Evolutionary conservation across 64 coral and sea anemone species (phyloP).

Genomic region (Acropora tenuis): DNA sequence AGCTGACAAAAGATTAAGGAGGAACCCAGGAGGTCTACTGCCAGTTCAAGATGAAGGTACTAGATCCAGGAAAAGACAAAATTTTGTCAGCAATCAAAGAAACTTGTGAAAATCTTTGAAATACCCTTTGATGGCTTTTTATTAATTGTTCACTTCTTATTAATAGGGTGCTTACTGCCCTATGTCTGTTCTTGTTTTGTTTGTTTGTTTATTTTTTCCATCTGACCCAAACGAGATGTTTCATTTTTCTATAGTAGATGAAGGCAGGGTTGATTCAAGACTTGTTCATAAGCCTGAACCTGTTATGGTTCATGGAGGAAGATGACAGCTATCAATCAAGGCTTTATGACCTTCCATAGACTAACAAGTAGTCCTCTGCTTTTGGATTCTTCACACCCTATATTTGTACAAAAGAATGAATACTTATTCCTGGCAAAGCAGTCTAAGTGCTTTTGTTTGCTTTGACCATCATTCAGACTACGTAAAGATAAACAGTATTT

Average conservation of each 20-base stretch:
- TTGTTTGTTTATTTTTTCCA: not conserved
- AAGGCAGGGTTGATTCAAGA: not conserved
- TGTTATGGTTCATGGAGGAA: conserved; percentile 19
- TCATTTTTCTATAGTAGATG: conserved; percentile 13
- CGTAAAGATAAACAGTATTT: not conserved
- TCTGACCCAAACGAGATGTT: not conserved
- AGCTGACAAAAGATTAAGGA: not conserved
- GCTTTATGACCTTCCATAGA: not conserved
- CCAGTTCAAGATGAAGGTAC: conserved; percentile 23
- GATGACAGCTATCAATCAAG: not conserved
- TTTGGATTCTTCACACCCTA: no score
- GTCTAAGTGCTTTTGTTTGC: no score
- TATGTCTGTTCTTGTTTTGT: no score
- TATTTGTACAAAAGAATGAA: no score
- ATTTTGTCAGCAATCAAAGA: not conserved
- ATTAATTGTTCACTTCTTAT: no score
- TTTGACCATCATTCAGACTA: no score
- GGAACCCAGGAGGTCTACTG: not conserved
- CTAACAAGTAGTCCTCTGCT: not conserved
- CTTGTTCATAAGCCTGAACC: conserved; percentile 27
- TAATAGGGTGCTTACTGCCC: no score
- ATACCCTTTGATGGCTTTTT: no score
- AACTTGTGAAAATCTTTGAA: not conserved
- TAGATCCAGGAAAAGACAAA: not conserved
- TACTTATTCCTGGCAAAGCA: no score